These are phyloP conservation scores for Gasterosteus nipponicus DNA, from an alignment of 2,113 vertebrate genomes.

Conservation along the genomic window DNA sequence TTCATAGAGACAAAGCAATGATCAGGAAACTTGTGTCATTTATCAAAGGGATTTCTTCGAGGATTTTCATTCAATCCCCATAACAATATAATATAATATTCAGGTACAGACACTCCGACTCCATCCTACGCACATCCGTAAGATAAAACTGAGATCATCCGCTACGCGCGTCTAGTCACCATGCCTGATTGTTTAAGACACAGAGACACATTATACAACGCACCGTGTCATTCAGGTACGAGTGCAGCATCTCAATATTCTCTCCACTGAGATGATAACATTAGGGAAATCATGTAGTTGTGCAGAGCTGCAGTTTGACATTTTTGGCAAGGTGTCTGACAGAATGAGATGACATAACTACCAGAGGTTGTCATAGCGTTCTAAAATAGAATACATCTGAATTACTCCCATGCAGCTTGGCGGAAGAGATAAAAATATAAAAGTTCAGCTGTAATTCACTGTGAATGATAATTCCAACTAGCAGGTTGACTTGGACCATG, in stretches of 20 bases:
- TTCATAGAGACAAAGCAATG: slow-evolving; percentile 1
- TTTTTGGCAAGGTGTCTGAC: slow-evolving; percentile 16
- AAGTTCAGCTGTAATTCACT: not conserved
- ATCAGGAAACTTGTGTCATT: not conserved
- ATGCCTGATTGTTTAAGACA: slow-evolving; percentile 5
- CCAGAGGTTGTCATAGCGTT: slow-evolving; percentile 12
- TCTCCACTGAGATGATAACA: slow-evolving; percentile 40
- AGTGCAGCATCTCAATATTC: slow-evolving; percentile 19
- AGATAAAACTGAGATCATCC: not conserved
- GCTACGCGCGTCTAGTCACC: slow-evolving; percentile 12
- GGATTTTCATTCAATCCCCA: not conserved
- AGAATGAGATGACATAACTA: slow-evolving; percentile 14
- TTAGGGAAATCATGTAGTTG: slow-evolving; percentile 32
- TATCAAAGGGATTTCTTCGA: not conserved
- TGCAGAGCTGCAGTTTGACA: slow-evolving; percentile 19
- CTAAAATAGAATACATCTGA: not conserved
- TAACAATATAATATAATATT: not conserved
- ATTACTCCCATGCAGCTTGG: not conserved
- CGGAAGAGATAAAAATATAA: not conserved
- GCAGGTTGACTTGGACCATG: not conserved
- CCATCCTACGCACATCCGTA: not conserved
- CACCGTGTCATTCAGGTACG: not conserved
- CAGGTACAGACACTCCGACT: not conserved
- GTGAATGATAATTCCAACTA: not conserved
- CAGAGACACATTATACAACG: not conserved